Evolutionary conservation across 2,888 invertebrate genomes (phyloP).

Genomic region (Gastrophysa polygoni): DNA sequence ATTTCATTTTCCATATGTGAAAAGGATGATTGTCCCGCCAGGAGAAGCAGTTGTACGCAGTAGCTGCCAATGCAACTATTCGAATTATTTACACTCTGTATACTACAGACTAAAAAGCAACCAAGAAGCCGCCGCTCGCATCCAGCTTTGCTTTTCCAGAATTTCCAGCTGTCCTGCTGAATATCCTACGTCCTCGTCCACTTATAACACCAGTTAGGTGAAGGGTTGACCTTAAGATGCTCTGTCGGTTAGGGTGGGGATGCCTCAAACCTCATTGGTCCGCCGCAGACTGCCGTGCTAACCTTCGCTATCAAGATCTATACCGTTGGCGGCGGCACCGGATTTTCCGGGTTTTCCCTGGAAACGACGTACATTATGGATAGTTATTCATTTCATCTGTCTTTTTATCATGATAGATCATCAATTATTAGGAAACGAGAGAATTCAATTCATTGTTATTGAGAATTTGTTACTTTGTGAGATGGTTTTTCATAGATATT

Average conservation of each 20-base stretch:
- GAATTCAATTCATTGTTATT: too few relatives aligned
- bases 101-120: slow-evolving; percentile 43
- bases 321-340: slow-evolving; percentile 42
- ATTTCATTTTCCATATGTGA: too few relatives aligned
- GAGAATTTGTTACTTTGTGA: too few relatives aligned
- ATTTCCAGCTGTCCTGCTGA: slow-evolving; percentile 44
- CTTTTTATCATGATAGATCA: too few relatives aligned
- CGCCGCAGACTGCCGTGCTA: slow-evolving; percentile 56
- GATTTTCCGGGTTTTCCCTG: neutral
- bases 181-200: slow-evolving; percentile 29
- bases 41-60: too few relatives aligned
- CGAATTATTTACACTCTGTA: neutral
- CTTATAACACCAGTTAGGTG: slow-evolving; percentile 33
- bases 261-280: slow-evolving; percentile 59
- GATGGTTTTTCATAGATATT: too few relatives aligned
- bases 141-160: slow-evolving; percentile 16
- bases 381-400: too few relatives aligned
- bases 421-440: too few relatives aligned
- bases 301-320: slow-evolving; percentile 58
- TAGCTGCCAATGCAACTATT: too few relatives aligned
- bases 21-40: too few relatives aligned
- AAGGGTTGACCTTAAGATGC: slow-evolving; percentile 58
- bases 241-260: slow-evolving; percentile 59
- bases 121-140: slow-evolving; percentile 50
- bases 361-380: neutral